A percentile compares a stretch with the other conserved stretches of the same genome.
Evolutionary conservation across 2,888 invertebrate genomes (phyloP).

Genomic region (Torymus texanus): DNA sequence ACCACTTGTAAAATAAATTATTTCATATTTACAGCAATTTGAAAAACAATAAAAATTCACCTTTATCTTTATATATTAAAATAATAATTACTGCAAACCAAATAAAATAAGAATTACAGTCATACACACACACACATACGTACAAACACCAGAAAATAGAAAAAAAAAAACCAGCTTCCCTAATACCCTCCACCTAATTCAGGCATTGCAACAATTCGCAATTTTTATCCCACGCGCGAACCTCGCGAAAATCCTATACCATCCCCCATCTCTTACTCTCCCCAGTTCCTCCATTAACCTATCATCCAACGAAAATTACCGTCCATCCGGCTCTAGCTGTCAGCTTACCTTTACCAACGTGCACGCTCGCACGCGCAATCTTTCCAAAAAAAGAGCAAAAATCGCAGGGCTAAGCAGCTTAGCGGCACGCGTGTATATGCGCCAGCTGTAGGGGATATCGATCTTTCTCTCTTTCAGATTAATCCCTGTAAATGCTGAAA

Average conservation of each 20-base stretch:
- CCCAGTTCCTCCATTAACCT: constrained; percentile 25
- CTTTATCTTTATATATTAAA: no score
- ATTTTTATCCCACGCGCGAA: neutral
- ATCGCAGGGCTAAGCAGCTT: constrained; percentile 72
- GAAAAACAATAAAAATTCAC: no score
- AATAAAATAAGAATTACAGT: no score
- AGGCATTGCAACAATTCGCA: no score
- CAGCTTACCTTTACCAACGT: no score
- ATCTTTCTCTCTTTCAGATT: constrained; percentile 56
- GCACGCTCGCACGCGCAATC: neutral
- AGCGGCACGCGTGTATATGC: constrained; percentile 54
- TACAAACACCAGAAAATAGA: no score
- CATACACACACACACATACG: no score
- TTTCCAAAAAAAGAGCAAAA: constrained; percentile 73
- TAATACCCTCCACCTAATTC: no score
- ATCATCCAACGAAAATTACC: constrained; percentile 40
- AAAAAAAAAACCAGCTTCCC: no score
- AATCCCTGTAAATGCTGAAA: constrained; percentile 73
- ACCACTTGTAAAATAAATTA: no score
- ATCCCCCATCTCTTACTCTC: neutral
- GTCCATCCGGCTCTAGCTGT: constrained; percentile 6
- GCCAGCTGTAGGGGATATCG: constrained; percentile 61
- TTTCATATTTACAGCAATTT: no score
- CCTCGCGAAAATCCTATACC: neutral
- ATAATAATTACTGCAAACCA: no score